Percentiles rank a stretch among this genome's conserved stretches.
phyloP scores from a whole-genome alignment of 2,113 vertebrate genomes.

The Mixornis gularis region DNA sequence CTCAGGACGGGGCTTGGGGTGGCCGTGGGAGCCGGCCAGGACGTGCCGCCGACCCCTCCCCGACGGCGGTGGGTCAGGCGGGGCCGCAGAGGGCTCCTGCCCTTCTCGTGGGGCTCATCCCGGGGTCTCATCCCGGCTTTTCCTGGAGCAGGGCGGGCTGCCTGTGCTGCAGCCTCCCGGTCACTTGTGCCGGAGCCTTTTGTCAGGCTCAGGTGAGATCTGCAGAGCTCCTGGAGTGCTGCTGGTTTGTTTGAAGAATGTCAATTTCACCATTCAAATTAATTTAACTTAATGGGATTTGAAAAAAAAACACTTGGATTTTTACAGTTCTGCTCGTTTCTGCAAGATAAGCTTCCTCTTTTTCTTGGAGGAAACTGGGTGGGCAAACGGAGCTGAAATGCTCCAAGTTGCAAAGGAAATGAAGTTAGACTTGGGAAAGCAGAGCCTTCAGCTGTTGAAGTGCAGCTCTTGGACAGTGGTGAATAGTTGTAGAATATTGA shows the following conservation, averaged over 20 bases:
- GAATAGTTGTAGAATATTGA: background rate
- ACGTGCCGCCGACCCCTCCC: no score
- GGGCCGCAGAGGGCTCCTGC: background rate
- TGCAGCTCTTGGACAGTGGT: background rate
- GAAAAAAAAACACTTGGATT: background rate
- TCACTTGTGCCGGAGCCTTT: background rate
- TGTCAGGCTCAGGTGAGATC: background rate
- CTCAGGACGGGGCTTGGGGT: fast-evolving
- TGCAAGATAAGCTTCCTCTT: slow-evolving; percentile 26
- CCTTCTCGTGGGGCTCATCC: background rate
- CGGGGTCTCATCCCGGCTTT: background rate
- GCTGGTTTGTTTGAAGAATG: background rate
- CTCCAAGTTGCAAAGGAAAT: background rate
- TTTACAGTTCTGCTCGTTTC: background rate
- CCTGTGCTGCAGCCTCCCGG: background rate
- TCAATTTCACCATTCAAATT: fast-evolving
- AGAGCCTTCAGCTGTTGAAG: background rate
- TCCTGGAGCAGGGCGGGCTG: fast-evolving
- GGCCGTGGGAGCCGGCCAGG: background rate
- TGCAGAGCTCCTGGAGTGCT: background rate
- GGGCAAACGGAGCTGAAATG: background rate
- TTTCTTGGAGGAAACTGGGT: slow-evolving; percentile 1
- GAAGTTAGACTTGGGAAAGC: background rate
- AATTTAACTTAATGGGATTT: background rate
- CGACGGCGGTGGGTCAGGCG: fast-evolving